Evolutionary conservation across 1,140 invertebrate species (phyloP).

Genomic region (Metaphire vulgaris): DNA sequence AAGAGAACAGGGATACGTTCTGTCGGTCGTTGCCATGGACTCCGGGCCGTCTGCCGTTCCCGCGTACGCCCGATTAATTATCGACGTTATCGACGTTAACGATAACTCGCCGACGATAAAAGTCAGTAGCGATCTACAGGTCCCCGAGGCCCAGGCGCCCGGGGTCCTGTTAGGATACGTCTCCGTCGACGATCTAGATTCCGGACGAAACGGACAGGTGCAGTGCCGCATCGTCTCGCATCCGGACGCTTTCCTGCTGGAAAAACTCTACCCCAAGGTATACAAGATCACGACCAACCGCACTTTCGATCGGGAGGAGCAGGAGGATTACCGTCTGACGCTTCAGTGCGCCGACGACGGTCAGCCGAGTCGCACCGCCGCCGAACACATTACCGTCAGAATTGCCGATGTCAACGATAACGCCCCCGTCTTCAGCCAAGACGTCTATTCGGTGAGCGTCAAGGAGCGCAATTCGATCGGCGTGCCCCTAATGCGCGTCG

Average conservation of each 20-base stretch:
- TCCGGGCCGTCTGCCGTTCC: slow-evolving; percentile 2
- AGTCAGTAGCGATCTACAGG: slow-evolving; percentile 24
- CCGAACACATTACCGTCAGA: slow-evolving; percentile 64
- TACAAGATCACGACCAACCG: slow-evolving; percentile 22
- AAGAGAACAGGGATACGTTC: neutral
- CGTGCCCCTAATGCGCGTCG: slow-evolving; percentile 71
- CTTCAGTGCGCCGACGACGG: slow-evolving; percentile 28
- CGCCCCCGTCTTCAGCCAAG: slow-evolving; percentile 69
- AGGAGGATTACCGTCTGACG: slow-evolving; percentile 13
- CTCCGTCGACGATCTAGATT: slow-evolving; percentile 80
- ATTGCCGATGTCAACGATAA: slow-evolving; percentile 86
- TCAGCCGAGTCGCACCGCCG: slow-evolving; percentile 53
- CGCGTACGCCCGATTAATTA: neutral
- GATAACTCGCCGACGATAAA: slow-evolving; percentile 25
- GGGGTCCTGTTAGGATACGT: slow-evolving; percentile 73
- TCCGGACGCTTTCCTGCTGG: slow-evolving; percentile 5
- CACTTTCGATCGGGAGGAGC: slow-evolving; percentile 29
- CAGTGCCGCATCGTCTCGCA: slow-evolving; percentile 46
- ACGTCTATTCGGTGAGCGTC: slow-evolving; percentile 68
- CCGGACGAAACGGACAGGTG: slow-evolving; percentile 85
- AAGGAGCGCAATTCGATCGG: slow-evolving; percentile 23
- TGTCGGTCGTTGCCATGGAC: slow-evolving; percentile 16
- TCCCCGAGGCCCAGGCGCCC: slow-evolving; percentile 75
- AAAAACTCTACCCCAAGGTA: slow-evolving; percentile 10
- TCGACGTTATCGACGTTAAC: slow-evolving; percentile 14